These are phyloP conservation scores for Nylanderia fulva DNA, from an alignment of 1,140 invertebrate genomes.

Conservation along the genomic window DNA sequence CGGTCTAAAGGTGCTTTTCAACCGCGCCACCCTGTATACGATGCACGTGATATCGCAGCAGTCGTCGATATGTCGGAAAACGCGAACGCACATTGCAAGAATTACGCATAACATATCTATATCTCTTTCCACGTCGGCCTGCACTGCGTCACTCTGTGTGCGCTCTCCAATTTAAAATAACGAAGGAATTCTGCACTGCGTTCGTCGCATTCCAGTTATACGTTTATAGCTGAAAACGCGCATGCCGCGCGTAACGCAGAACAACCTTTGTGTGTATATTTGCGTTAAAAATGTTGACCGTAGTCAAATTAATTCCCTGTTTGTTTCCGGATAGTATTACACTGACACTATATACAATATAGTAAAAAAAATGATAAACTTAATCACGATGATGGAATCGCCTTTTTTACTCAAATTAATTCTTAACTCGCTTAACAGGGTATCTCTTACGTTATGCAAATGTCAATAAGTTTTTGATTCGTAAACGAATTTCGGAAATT, in stretches of 20 bases:
- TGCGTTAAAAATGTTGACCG: conserved; percentile 19
- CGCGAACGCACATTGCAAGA: conserved; percentile 48
- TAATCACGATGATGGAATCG: not conserved
- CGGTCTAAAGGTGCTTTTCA: not conserved
- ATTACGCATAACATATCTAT: conserved; percentile 53
- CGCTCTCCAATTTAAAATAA: conserved; percentile 58
- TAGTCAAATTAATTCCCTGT: conserved; percentile 17
- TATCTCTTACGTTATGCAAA: not conserved
- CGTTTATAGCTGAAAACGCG: conserved; percentile 14
- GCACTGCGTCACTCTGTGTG: conserved; percentile 33
- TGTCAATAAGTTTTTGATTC: not conserved
- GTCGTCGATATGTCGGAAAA: conserved; percentile 59
- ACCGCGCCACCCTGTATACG: not conserved
- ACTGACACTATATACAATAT: too few relatives aligned
- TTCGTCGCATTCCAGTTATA: conserved; percentile 35
- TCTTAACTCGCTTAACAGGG: not conserved
- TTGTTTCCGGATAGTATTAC: not conserved
- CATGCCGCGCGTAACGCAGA: not conserved
- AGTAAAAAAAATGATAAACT: not conserved
- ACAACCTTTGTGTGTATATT: not conserved
- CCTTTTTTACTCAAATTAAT: not conserved
- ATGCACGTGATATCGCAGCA: conserved; percentile 34
- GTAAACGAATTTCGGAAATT: not conserved
- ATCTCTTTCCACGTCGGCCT: conserved; percentile 1
- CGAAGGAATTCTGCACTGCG: conserved; percentile 45